Percentiles rank a stretch among this genome's conserved stretches.
Conservation (phyloP, 2,888 invertebrate species). For the Lottia gigantea region DNA sequence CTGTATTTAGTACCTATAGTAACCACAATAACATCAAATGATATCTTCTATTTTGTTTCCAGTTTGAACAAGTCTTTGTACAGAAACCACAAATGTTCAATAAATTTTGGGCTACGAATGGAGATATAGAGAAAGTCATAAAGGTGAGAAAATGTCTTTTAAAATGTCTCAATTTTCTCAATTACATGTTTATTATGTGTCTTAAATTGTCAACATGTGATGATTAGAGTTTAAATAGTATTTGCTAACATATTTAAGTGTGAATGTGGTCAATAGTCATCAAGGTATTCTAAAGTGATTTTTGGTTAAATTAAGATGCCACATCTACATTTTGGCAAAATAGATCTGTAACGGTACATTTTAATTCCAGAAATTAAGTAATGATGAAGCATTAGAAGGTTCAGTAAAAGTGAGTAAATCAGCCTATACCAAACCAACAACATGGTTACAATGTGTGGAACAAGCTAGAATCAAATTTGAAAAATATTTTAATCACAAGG, state of each 20-base stretch:
- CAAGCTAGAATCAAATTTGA: constrained; percentile 67
- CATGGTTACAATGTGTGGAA: constrained; percentile 60
- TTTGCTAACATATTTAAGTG: too few species aligned
- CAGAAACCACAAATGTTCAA: constrained; percentile 63
- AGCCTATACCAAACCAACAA: constrained; percentile 41
- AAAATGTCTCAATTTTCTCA: too few species aligned
- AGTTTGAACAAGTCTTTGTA: constrained; percentile 68
- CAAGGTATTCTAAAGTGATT: too few species aligned
- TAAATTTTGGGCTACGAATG: constrained; percentile 60
- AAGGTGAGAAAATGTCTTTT: too few species aligned
- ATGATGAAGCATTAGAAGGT: constrained; percentile 54
- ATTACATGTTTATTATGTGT: too few species aligned
- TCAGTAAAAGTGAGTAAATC: constrained; percentile 57
- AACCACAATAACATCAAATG: too few species aligned
- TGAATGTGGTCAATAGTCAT: too few species aligned
- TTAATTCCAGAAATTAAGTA: constrained; percentile 41
- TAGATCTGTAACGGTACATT: constrained; percentile 50
- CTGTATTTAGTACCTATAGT: too few species aligned
- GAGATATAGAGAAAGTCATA: constrained; percentile 40
- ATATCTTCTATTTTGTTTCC: constrained; percentile 27
- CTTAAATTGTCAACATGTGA: too few species aligned
- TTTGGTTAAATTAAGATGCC: too few species aligned
- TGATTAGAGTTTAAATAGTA: too few species aligned
- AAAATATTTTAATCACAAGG: constrained; percentile 68
- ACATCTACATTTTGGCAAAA: too few species aligned